Evolutionary conservation across 2,888 invertebrate genomes (phyloP), one percentile per base, ranked within the genome.

Genomic region (Parelbella ahira): DNA sequence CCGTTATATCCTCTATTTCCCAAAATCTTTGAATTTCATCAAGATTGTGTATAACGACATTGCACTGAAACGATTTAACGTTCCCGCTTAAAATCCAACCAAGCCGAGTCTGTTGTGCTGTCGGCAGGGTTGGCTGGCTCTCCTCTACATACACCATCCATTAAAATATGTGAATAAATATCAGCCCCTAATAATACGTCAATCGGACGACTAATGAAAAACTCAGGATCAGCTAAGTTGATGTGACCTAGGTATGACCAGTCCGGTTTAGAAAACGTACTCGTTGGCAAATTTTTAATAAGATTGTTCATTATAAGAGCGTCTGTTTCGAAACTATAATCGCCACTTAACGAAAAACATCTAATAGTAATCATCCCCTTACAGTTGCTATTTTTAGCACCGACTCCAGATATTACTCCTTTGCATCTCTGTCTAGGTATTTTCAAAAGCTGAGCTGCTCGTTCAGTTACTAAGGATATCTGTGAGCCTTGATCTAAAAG

Each of bases 21-120:
- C 34, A 34, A 3, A 10, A 47, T 20, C 28, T 27, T 20, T 36
- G 7, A 1, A 44, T 25, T 3, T 41, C 37, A 1, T 13, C n/a
- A 1, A 28, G 4, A 1, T 42, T 13, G 12, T 41, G 19, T 8
- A 42, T n/a, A 1, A 27, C 15, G 1, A 45, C 33, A 4, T 45
- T 34, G 11, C 42, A 48, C n/a, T 42, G 23, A 13, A 33, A 38
- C 4, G 28, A 27, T 23, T 10, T 34, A 0, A 30, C 18, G 7
- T 20, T 33, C 5, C 54, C 52, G 4, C 32, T 34, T 24, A 56
- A 11, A 7, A 56, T 39, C 52, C 54, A 54, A 3, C 56, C 54
- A 0, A 51, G 12, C 8, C 18, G 34, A 1, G 54, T 56, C 20
- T 51, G 47, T 36, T 54, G 56, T 2, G 49, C 45, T 4, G 29